These are phyloP conservation scores for Asobara japonica DNA, from an alignment of 1,140 invertebrate genomes.

Conservation along the genomic window DNA sequence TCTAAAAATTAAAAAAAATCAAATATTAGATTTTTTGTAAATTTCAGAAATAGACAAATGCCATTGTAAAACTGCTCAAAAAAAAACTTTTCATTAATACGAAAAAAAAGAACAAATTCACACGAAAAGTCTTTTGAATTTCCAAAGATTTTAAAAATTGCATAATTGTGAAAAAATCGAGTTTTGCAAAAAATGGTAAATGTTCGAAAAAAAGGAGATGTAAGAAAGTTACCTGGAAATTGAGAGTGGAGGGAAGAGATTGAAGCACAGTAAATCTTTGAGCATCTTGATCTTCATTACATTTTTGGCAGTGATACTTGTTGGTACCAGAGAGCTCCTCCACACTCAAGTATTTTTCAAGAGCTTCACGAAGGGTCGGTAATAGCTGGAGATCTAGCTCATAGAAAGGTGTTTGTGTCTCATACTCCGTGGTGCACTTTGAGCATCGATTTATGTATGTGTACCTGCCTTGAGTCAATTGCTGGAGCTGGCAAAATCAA, in stretches of 20 bases:
- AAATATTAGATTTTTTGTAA: conserved; percentile 19
- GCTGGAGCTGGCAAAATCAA: conserved; percentile 71
- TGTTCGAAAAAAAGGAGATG: conserved; percentile 71
- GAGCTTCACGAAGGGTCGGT: conserved; percentile 70
- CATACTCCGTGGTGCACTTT: conserved; percentile 71
- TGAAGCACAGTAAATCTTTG: conserved; percentile 71
- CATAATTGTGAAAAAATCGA: no score
- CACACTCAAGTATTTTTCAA: conserved; percentile 74
- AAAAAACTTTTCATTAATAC: no score
- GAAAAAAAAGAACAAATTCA: no score
- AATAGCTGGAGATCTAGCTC: conserved; percentile 76
- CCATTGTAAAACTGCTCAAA: no score
- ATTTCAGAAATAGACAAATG: conserved; percentile 11
- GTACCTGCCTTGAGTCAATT: conserved; percentile 74
- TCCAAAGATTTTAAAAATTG: no score
- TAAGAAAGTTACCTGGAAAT: conserved; percentile 71
- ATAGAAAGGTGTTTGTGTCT: conserved; percentile 72
- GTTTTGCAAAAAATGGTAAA: no score
- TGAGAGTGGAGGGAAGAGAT: conserved; percentile 75
- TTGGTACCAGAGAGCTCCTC: conserved; percentile 75
- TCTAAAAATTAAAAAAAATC: conserved; percentile 22
- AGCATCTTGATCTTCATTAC: conserved; percentile 74
- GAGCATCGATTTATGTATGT: conserved; percentile 75
- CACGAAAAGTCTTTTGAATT: no score
- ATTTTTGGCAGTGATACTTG: conserved; percentile 73